Conservation (phyloP, 2,797 vertebrate genomes). For the Eupleurogrammus muticus region DNA sequence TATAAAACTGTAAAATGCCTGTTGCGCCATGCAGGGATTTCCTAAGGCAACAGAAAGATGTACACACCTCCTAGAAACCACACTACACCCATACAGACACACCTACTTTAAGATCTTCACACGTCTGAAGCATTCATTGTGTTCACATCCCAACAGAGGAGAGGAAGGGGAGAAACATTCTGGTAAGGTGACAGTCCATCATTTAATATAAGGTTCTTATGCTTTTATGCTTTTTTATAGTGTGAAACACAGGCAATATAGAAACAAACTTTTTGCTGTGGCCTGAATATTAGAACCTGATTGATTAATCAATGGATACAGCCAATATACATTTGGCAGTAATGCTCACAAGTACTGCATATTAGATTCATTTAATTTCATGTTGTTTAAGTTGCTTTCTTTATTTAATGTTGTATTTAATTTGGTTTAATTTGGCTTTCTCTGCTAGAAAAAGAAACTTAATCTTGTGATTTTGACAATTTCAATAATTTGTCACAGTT, state of each 20-base stretch:
- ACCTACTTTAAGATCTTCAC: neutral
- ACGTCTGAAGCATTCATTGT: neutral
- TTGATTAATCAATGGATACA: neutral
- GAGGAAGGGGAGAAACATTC: slow-evolving; percentile 7
- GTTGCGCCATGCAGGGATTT: slow-evolving; percentile 6
- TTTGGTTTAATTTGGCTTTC: neutral
- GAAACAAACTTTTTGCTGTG: neutral
- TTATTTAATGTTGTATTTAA: too few relatives aligned
- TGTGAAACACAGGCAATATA: neutral
- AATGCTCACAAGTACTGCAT: neutral
- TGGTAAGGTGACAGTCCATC: slow-evolving; percentile 19
- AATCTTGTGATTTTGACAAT: neutral
- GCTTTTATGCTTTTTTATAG: neutral
- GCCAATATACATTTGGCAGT: neutral
- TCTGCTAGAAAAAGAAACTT: neutral
- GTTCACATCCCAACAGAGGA: neutral
- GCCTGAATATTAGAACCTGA: neutral
- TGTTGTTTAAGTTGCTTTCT: too few relatives aligned
- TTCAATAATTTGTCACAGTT: neutral
- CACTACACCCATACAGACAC: neutral
- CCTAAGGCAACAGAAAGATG: neutral
- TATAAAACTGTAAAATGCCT: fast-evolving
- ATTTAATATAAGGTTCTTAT: neutral
- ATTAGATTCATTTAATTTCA: too few relatives aligned
- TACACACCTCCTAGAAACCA: neutral